Evolutionary conservation across 2,797 vertebrate genomes (phyloP).

Genomic region (Acridotheres tristis): DNA sequence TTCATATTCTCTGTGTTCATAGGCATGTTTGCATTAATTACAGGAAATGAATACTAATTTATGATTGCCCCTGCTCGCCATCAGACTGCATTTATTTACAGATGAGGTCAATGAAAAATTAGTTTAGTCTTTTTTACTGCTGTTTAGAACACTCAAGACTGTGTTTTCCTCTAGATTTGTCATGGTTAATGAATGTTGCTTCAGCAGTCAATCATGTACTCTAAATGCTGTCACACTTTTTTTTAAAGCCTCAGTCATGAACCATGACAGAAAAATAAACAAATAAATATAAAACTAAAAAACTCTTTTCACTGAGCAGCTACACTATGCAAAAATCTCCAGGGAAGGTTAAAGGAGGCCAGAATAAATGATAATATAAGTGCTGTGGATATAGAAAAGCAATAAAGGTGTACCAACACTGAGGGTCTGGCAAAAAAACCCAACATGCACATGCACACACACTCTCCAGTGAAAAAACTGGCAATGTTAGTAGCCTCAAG

Average conservation of each 20-base stretch:
- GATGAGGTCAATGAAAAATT: conserved; percentile 84
- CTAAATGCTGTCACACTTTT: conserved; percentile 85
- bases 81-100: conserved; percentile 82
- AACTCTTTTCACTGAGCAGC: conserved; percentile 85
- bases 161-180: conserved; percentile 87
- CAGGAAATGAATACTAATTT: conserved; percentile 84
- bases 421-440: conserved; percentile 74
- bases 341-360: conserved; percentile 81
- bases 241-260: conserved; percentile 84
- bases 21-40: conserved; percentile 81
- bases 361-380: conserved; percentile 88
- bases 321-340: conserved; percentile 77
- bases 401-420: conserved; percentile 74
- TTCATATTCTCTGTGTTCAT: conserved; percentile 77
- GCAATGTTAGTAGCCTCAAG: conserved; percentile 86
- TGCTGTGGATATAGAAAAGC: conserved; percentile 80
- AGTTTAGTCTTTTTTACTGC: conserved; percentile 76
- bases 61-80: conserved; percentile 76
- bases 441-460: conserved; percentile 40
- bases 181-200: conserved; percentile 86
- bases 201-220: conserved; percentile 82
- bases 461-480: conserved; percentile 81
- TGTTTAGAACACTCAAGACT: conserved; percentile 85
- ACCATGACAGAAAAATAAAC: conserved; percentile 91
- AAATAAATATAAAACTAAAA: conserved; percentile 89